A percentile compares a stretch with the other conserved stretches of the same genome.
Conservation (phyloP, 2,797 vertebrate species). For the Spondyliosoma cantharus region DNA sequence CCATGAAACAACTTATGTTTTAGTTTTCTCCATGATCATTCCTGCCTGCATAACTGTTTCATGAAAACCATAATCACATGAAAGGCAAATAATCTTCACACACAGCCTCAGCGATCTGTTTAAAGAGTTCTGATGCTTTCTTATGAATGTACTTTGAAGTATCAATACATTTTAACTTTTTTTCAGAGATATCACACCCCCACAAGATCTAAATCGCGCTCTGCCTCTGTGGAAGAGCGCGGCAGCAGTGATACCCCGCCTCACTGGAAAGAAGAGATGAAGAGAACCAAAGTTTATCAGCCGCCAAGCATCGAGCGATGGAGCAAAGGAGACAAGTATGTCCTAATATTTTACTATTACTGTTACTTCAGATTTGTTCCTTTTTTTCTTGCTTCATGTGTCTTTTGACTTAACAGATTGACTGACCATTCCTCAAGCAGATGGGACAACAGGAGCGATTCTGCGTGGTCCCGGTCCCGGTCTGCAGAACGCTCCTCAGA, state of each 20-base stretch:
- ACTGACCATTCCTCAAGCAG: constrained; percentile 88
- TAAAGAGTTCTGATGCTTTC: not conserved
- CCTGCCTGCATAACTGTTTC: not conserved
- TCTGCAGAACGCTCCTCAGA: constrained; percentile 89
- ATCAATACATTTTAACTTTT: not conserved
- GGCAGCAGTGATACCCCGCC: constrained; percentile 97
- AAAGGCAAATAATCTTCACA: not conserved
- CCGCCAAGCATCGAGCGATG: constrained; percentile 91
- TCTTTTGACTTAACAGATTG: constrained; percentile 77
- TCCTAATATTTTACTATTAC: constrained; percentile 14
- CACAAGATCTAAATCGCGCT: constrained; percentile 91
- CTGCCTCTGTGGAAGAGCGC: constrained; percentile 89
- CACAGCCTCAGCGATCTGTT: not conserved
- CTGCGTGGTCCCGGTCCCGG: constrained; percentile 88
- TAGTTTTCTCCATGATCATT: not conserved
- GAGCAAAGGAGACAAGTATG: constrained; percentile 98
- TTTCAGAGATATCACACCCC: constrained; percentile 96
- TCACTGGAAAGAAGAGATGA: constrained; percentile 99
- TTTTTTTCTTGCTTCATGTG: constrained; percentile 47
- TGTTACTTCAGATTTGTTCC: not conserved
- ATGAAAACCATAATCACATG: not conserved
- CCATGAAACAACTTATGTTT: not conserved
- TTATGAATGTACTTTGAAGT: not conserved
- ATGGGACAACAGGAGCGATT: constrained; percentile 91
- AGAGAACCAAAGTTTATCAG: constrained; percentile 89